phyloP scores from a whole-genome alignment of 2,888 invertebrate genomes.

The Cancer borealis region DNA sequence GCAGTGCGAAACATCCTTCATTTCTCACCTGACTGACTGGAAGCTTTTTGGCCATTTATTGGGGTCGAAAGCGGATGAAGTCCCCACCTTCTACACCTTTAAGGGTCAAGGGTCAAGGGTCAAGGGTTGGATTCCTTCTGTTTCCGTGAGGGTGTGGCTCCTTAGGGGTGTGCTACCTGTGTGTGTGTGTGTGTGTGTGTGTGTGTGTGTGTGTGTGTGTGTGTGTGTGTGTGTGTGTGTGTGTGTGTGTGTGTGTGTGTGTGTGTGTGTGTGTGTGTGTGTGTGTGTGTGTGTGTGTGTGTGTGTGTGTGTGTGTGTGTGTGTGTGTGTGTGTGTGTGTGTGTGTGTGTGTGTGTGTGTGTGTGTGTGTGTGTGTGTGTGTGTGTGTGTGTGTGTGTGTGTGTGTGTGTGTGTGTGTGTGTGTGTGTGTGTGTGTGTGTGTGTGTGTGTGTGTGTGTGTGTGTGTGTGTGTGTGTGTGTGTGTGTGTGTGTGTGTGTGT shows the following conservation, averaged over 20 bases:
- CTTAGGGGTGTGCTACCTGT: neutral
- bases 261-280: slow-evolving; percentile 22
- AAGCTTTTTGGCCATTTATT: neutral
- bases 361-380: neutral
- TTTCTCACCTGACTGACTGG: slow-evolving; percentile 40
- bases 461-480: neutral
- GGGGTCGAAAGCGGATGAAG: slow-evolving; percentile 3
- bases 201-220: slow-evolving; percentile 24
- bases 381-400: neutral
- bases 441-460: slow-evolving; percentile 22
- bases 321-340: slow-evolving; percentile 15
- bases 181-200: slow-evolving; percentile 12
- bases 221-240: neutral
- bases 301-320: neutral
- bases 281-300: neutral
- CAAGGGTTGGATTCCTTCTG: neutral
- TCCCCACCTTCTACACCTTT: neutral
- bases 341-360: slow-evolving; percentile 8
- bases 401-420: neutral
- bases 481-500: neutral
- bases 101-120: neutral
- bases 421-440: neutral
- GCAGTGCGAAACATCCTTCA: slow-evolving; percentile 27
- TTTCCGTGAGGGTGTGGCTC: slow-evolving; percentile 23
- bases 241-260: neutral